Evolutionary conservation across 2,797 vertebrate genomes (phyloP).

Genomic region (Botia almorhae): DNA sequence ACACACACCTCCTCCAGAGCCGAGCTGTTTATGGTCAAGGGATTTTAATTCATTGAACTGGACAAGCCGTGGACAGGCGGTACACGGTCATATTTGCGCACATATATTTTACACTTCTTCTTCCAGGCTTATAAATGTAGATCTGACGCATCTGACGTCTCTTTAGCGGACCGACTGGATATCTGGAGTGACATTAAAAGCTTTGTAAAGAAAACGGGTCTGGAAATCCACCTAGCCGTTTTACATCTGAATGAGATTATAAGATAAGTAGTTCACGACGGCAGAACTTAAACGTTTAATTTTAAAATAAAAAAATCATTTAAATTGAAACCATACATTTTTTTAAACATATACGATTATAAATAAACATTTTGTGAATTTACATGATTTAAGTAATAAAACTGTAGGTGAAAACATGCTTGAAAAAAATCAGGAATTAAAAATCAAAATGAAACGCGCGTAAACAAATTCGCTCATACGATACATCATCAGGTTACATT

Average conservation of each 20-base stretch:
- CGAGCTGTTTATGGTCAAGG: slow-evolving; percentile 44
- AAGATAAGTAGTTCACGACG: background rate
- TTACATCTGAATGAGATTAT: background rate
- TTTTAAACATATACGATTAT: background rate
- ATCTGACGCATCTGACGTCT: slow-evolving; percentile 14
- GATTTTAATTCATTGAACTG: slow-evolving; percentile 43
- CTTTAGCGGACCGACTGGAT: background rate
- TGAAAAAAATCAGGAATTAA: background rate
- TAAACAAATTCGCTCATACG: background rate
- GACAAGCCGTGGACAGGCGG: slow-evolving; percentile 30
- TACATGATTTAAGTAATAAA: too few species aligned
- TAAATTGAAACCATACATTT: background rate
- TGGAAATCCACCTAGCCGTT: background rate
- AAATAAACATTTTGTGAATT: too few species aligned
- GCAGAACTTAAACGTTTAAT: too few species aligned
- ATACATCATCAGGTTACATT: slow-evolving; percentile 5
- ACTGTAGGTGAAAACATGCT: background rate
- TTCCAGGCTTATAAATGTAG: slow-evolving; percentile 4
- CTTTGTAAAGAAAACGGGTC: background rate
- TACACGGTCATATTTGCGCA: slow-evolving; percentile 18
- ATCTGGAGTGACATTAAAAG: slow-evolving; percentile 3
- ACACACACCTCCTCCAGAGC: slow-evolving; percentile 1
- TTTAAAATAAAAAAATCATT: background rate
- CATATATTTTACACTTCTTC: background rate
- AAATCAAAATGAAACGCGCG: background rate